Evolutionary conservation across 1,140 invertebrate species (phyloP).

Genomic region (Bombus pascuorum): DNA sequence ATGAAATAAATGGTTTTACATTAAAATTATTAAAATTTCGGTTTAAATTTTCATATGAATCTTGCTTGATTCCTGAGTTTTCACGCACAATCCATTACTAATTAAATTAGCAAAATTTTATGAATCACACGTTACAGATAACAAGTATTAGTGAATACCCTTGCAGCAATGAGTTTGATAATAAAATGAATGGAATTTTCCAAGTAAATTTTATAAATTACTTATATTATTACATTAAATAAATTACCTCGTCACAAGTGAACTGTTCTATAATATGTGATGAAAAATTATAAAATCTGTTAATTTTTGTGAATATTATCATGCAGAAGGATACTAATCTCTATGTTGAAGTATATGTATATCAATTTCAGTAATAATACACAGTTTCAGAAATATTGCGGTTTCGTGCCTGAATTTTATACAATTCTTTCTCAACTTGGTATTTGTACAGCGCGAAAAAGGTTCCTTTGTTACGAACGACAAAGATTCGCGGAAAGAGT

Average conservation of each 20-base stretch:
- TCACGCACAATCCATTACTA: too few species aligned
- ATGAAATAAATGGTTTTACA: background rate
- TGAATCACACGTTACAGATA: background rate
- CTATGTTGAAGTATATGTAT: background rate
- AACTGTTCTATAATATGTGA: background rate
- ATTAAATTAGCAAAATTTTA: background rate
- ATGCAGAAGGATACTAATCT: background rate
- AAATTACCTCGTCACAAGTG: too few species aligned
- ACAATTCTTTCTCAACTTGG: background rate
- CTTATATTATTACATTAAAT: too few species aligned
- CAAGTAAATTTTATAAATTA: background rate
- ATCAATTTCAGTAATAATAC: background rate
- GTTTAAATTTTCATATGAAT: too few species aligned
- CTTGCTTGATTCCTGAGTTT: too few species aligned
- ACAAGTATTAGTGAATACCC: background rate
- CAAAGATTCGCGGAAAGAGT: conserved; percentile 22
- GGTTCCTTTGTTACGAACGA: conserved; percentile 26
- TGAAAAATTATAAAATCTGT: background rate
- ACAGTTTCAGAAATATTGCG: background rate
- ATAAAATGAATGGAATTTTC: background rate
- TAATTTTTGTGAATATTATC: background rate
- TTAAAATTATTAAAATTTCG: background rate
- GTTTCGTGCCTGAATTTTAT: background rate
- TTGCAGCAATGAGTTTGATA: background rate
- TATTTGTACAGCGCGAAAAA: background rate